A percentile compares a stretch with the other conserved stretches of the same genome.
These are phyloP conservation scores for Brachionus rotundiformis DNA, from an alignment of 1,140 invertebrate genomes.

Conservation along the genomic window DNA sequence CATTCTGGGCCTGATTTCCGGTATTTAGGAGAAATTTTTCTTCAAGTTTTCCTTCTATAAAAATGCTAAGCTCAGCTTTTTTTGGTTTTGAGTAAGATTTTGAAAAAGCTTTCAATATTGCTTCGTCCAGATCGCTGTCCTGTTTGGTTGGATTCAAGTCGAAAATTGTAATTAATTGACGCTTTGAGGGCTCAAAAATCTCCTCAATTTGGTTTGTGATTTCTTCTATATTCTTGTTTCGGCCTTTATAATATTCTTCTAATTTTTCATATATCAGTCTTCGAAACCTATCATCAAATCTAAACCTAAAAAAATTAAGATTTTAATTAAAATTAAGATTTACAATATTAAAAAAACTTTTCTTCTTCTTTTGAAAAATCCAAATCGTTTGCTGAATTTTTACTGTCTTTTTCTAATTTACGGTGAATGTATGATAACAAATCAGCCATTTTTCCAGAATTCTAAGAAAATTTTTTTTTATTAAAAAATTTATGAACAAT, in stretches of 20 bases:
- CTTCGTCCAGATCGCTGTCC: slow-evolving; percentile 35
- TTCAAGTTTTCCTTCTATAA: neutral
- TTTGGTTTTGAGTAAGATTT: neutral
- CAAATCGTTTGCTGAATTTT: slow-evolving; percentile 55
- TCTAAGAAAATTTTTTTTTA: slow-evolving; percentile 58
- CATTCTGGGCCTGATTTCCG: neutral
- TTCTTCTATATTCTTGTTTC: neutral
- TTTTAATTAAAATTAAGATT: no score
- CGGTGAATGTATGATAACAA: slow-evolving; percentile 64
- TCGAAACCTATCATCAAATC: slow-evolving; percentile 6
- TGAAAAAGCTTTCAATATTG: slow-evolving; percentile 18
- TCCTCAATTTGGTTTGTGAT: neutral
- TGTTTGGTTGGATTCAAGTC: slow-evolving; percentile 25
- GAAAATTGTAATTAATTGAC: slow-evolving; percentile 21
- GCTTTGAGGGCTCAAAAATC: neutral
- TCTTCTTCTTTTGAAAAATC: slow-evolving; percentile 54
- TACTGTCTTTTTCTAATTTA: slow-evolving; percentile 57
- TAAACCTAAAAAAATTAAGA: neutral
- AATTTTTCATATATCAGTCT: neutral
- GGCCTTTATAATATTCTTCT: neutral
- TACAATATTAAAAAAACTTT: slow-evolving; percentile 48
- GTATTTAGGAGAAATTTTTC: neutral
- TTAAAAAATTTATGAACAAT: neutral
- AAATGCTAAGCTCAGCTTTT: neutral
- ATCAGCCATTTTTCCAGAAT: slow-evolving; percentile 66